These are phyloP conservation scores for Lordiphosa mommai DNA, from an alignment of 1,140 invertebrate genomes.

Conservation along the genomic window DNA sequence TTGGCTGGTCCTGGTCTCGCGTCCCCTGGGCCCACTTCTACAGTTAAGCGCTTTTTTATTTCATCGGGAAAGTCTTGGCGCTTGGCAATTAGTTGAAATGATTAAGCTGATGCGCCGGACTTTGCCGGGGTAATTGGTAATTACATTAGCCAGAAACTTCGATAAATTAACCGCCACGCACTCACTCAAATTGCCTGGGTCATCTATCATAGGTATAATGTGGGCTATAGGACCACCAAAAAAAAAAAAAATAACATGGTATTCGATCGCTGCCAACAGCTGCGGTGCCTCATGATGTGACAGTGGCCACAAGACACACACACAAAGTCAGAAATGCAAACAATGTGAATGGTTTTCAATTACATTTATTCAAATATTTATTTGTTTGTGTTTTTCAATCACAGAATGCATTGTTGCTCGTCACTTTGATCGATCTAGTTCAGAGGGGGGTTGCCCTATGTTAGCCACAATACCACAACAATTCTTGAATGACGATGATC, in stretches of 20 bases:
- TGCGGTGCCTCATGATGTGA: conserved; percentile 44
- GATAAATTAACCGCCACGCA: conserved; percentile 63
- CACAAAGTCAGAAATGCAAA: conserved; percentile 1
- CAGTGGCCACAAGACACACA: conserved; percentile 26
- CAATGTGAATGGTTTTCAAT: conserved; percentile 40
- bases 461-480: conserved; percentile 24
- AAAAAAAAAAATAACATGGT: conserved; percentile 22
- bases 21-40: conserved; percentile 64
- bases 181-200: conserved; percentile 64
- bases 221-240: conserved; percentile 16
- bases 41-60: conserved; percentile 70
- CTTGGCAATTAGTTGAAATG: conserved; percentile 76
- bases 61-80: conserved; percentile 44
- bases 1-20: conserved; percentile 46
- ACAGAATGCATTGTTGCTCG: conserved; percentile 5
- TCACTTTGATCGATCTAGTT: conserved; percentile 39
- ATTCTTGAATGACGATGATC: conserved; percentile 26
- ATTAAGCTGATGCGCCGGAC: conserved; percentile 68
- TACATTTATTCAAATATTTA: conserved; percentile 40
- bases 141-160: conserved; percentile 64
- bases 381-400: conserved; percentile 49
- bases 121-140: conserved; percentile 46
- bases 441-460: conserved; percentile 5
- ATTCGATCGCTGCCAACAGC: conserved; percentile 46
- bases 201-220: conserved; percentile 63